These are phyloP conservation scores for Oryzias woworae DNA, from an alignment of 2,113 vertebrate genomes.

Conservation along the genomic window DNA sequence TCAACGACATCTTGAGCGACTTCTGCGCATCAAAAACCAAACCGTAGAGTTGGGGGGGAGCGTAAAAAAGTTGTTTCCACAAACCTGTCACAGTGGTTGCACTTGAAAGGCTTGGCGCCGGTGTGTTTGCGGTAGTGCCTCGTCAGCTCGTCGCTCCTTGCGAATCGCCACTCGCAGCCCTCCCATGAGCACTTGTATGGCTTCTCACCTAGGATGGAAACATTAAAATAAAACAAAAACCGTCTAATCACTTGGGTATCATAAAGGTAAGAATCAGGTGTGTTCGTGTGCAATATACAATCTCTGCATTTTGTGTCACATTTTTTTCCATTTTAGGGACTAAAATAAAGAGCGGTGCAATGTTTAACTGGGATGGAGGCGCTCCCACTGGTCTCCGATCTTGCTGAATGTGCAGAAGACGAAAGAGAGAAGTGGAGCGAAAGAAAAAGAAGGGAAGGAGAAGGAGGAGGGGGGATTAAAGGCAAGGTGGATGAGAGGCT, in stretches of 20 bases:
- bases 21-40: slow-evolving; percentile 11
- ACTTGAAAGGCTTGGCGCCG: slow-evolving; percentile 99
- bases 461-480: slow-evolving; percentile 28
- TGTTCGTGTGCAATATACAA: no score
- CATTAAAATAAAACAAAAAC: slow-evolving; percentile 11
- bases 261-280: not conserved
- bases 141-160: slow-evolving; percentile 97
- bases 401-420: slow-evolving; percentile 66
- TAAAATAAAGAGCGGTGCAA: slow-evolving; percentile 19
- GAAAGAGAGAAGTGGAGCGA: slow-evolving; percentile 44
- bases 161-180: slow-evolving; percentile 99
- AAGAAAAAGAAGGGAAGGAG: slow-evolving; percentile 17
- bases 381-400: slow-evolving; percentile 53
- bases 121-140: slow-evolving; percentile 99
- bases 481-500: slow-evolving; percentile 55
- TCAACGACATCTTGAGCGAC: slow-evolving; percentile 40
- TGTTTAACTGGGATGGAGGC: slow-evolving; percentile 42
- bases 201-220: slow-evolving; percentile 87
- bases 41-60: slow-evolving; percentile 12
- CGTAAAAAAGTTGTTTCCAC: slow-evolving; percentile 49
- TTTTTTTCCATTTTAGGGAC: slow-evolving; percentile 12
- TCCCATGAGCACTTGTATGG: slow-evolving; percentile 99
- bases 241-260: slow-evolving; percentile 21
- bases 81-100: slow-evolving; percentile 99
- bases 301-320: slow-evolving; percentile 1